phyloP scores from a whole-genome alignment of 2,797 vertebrate genomes.

The Pseudomugil tenellus region DNA sequence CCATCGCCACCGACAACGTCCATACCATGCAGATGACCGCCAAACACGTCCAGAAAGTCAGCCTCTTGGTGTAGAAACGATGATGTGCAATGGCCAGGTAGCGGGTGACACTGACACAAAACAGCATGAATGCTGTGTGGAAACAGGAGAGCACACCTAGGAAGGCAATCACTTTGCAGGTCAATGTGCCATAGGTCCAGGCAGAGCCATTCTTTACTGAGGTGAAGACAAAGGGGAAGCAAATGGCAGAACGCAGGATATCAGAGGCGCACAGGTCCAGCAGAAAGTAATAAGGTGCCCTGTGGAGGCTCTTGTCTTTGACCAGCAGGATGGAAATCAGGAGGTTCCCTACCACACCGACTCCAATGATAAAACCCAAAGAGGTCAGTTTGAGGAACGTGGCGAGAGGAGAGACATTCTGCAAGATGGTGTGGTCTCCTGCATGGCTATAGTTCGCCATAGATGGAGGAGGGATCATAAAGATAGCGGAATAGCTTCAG shows the following conservation, averaged over 20 bases:
- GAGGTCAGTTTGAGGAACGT: slow-evolving; percentile 99
- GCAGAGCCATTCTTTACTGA: slow-evolving; percentile 98
- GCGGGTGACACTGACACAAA: slow-evolving; percentile 98
- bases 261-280: slow-evolving; percentile 99
- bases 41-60: slow-evolving; percentile 99
- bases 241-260: slow-evolving; percentile 98
- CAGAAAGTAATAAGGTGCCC: slow-evolving; percentile 98
- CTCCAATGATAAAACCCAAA: slow-evolving; percentile 98
- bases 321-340: slow-evolving; percentile 99
- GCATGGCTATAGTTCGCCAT: slow-evolving; percentile 99
- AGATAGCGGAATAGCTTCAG: slow-evolving; percentile 92
- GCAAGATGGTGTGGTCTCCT: slow-evolving; percentile 99
- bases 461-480: slow-evolving; percentile 99
- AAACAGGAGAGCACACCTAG: slow-evolving; percentile 99
- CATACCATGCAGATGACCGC: slow-evolving; percentile 99
- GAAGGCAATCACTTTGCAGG: slow-evolving; percentile 99
- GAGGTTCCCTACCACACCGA: slow-evolving; percentile 99
- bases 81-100: slow-evolving; percentile 99
- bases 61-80: slow-evolving; percentile 98
- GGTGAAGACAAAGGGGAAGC: slow-evolving; percentile 99
- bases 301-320: slow-evolving; percentile 99
- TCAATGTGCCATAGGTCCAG: slow-evolving; percentile 97
- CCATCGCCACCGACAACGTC: slow-evolving; percentile 99
- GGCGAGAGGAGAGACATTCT: slow-evolving; percentile 99
- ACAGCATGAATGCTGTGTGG: slow-evolving; percentile 99